Evolutionary conservation across 2,888 invertebrate genomes (phyloP), one percentile per base, ranked within the genome.

Genomic region (Leptopilina myrica): DNA sequence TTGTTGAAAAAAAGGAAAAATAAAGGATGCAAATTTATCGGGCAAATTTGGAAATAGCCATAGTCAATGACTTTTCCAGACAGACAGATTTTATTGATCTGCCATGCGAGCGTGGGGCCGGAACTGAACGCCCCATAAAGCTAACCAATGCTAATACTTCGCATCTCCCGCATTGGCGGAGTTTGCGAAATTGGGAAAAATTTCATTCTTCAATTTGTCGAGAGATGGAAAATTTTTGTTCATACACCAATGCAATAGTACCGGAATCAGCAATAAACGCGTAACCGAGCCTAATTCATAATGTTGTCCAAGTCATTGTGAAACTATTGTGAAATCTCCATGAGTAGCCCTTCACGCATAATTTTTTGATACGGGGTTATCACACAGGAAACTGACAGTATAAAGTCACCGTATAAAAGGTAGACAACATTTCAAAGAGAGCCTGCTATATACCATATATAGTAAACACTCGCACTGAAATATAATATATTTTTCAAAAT

Each of bases 121-220:
- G 91, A 91, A 91, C 90, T 93, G 93, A 93, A 93, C 92, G 93
- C 93, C 90, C 93, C 93, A 93, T 93, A 93, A 93, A 93, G 92
- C 93, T 92, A 93, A 93, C 93, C 93, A 93, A 93, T 93, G 93
- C 93, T 93, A 93, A 93, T 93, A 93, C 89, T 88, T 90, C 88
- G 89, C 85, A 87, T 90, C 89, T 88, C 88, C 88, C 85, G 87
- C 90, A 90, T 86, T 88, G 89, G 89, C 90, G 89, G 88, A 86
- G 87, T 83, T 84, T 73, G 84, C 80, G 83, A 82, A 78, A 78
- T 82, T 83, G 76, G 79, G 79, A 73, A 78, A n/a, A 79, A 73
- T 79, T 33, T 33, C 33, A 81, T 80, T 79, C 79, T 78, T 76
- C 77, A 79, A 81, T 80, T 82, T 49, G 12, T 0, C 79, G 67